phyloP scores from a whole-genome alignment of 2,797 vertebrate genomes.

The Zalophus californianus region DNA sequence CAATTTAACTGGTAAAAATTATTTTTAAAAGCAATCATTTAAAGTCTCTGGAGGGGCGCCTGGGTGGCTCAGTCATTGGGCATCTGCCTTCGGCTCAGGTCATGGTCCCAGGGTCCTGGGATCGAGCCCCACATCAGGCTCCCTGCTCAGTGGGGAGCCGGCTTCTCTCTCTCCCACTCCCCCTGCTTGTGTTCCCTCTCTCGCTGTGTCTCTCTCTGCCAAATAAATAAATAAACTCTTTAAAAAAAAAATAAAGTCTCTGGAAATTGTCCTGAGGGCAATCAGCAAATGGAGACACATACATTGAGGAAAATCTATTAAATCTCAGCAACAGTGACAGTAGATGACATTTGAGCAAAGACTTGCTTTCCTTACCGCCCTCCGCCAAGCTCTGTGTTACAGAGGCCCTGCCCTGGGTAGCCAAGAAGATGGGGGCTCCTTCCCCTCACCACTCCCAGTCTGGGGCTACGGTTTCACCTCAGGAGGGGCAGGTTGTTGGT shows the following conservation, averaged over 20 bases:
- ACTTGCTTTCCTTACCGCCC: conserved; percentile 36
- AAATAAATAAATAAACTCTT: too few relatives aligned
- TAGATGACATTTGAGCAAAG: neutral
- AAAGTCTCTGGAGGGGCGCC: neutral
- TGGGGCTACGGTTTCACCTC: neutral
- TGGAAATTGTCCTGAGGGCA: conserved; percentile 15
- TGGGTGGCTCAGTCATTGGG: too few relatives aligned
- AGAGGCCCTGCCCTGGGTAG: neutral
- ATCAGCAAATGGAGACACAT: neutral
- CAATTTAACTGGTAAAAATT: conserved; percentile 32
- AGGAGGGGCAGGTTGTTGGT: neutral
- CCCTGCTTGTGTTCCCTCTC: too few relatives aligned
- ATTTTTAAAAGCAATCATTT: conserved; percentile 62
- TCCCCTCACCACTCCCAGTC: neutral
- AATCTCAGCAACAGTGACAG: conserved; percentile 32
- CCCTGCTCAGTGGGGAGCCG: too few relatives aligned
- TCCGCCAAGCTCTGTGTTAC: neutral
- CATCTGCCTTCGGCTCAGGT: too few relatives aligned
- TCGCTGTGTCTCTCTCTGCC: too few relatives aligned
- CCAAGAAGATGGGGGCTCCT: neutral
- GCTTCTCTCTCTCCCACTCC: too few relatives aligned
- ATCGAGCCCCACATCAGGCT: too few relatives aligned
- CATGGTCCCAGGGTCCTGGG: too few relatives aligned
- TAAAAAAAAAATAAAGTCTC: neutral
- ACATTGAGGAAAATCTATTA: conserved; percentile 54